Conservation (phyloP, 2,113 vertebrate genomes). For the Athene noctua region DNA sequence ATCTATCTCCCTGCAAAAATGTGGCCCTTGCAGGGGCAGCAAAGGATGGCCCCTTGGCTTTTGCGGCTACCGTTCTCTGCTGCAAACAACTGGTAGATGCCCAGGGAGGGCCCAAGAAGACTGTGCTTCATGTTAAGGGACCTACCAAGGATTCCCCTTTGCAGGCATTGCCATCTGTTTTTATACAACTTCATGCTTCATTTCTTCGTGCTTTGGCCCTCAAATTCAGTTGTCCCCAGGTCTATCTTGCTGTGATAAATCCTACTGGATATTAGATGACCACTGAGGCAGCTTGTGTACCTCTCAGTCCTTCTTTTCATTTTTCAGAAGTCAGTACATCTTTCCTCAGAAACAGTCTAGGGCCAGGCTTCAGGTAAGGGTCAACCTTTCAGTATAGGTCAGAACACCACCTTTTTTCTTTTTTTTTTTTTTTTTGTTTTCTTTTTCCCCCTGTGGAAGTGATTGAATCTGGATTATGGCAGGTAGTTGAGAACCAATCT, state of each 20-base stretch:
- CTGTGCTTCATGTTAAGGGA: rapidly evolving
- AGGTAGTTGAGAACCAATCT: not conserved
- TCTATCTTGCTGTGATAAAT: not conserved
- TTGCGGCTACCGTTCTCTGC: not conserved
- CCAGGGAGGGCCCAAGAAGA: no score
- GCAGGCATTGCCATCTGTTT: not conserved
- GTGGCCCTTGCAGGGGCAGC: not conserved
- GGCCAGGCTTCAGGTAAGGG: not conserved
- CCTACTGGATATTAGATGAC: not conserved
- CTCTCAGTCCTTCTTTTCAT: not conserved
- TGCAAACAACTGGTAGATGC: not conserved
- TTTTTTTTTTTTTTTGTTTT: no score
- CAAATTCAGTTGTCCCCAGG: rapidly evolving
- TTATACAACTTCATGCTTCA: not conserved
- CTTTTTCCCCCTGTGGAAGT: not conserved
- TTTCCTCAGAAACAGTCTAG: not conserved
- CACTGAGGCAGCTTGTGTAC: not conserved
- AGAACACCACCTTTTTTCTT: not conserved
- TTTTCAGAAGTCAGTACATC: not conserved
- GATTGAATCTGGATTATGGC: not conserved
- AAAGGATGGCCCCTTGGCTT: not conserved
- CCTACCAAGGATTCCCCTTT: not conserved
- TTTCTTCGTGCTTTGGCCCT: not conserved
- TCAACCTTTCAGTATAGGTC: not conserved
- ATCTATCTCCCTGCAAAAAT: rapidly evolving